Percentiles rank a stretch among this genome's conserved stretches.
These are phyloP conservation scores for Styela plicata DNA, from an alignment of 23 tunicate genomes.

Conservation along the genomic window DNA sequence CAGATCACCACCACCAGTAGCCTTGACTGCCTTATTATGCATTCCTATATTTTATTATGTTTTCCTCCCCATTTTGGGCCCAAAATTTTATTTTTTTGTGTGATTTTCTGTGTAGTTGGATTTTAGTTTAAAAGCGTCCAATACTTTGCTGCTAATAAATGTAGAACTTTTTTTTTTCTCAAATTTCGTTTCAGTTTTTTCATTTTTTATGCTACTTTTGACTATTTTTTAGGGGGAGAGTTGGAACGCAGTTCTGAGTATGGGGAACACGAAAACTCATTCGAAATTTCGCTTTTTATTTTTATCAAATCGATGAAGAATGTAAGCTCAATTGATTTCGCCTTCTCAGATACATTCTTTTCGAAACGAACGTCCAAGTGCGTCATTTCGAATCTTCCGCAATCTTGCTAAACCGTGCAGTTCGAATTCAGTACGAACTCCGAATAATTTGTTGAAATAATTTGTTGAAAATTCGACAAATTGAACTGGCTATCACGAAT, in stretches of 20 bases:
- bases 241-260: not conserved
- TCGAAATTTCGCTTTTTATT: too few species aligned
- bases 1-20: not conserved
- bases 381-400: too few species aligned
- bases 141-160: conserved; percentile 21
- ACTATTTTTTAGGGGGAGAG: not conserved
- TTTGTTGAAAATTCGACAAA: too few species aligned
- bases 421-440: too few species aligned
- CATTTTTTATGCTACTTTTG: not conserved
- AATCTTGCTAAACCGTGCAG: too few species aligned
- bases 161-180: not conserved
- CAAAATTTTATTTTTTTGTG: not conserved
- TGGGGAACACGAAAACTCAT: too few species aligned
- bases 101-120: not conserved
- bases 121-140: not conserved
- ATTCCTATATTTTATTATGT: not conserved
- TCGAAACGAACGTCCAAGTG: too few species aligned
- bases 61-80: not conserved
- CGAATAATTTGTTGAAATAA: too few species aligned
- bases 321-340: too few species aligned
- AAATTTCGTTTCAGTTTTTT: not conserved
- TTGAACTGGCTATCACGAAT: too few species aligned
- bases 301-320: too few species aligned
- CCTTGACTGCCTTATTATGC: not conserved
- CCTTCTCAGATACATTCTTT: too few species aligned